Evolutionary conservation across 2,797 vertebrate genomes (phyloP).

Genomic region (Tangara arthus): DNA sequence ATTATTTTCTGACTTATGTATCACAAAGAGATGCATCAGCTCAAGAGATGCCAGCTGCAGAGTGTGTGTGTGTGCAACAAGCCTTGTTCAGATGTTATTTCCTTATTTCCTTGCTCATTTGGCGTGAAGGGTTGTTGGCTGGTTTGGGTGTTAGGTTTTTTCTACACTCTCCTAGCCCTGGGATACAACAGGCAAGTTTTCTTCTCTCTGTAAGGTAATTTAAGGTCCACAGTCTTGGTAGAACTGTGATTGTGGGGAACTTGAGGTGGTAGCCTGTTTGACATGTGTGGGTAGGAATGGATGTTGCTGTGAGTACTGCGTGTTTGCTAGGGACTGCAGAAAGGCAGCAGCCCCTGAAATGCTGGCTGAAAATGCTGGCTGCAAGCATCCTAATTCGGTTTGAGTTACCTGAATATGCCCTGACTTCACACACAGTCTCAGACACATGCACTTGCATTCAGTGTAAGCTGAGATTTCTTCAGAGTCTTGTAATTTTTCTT

Average conservation of each 20-base stretch:
- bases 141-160: neutral
- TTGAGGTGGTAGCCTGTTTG: neutral
- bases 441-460: accelerated
- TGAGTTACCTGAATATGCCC: neutral
- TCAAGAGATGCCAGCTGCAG: slow-evolving; percentile 22
- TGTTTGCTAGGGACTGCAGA: neutral
- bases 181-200: neutral
- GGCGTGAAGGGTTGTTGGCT: neutral
- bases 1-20: neutral
- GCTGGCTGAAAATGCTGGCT: neutral
- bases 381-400: neutral
- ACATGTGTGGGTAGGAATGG: neutral
- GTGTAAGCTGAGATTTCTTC: neutral
- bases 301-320: neutral
- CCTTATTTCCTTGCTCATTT: neutral
- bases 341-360: neutral
- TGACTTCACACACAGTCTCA: neutral
- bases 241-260: neutral
- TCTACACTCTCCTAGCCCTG: neutral
- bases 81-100: slow-evolving; percentile 17
- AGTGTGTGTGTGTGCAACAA: neutral
- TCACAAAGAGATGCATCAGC: neutral
- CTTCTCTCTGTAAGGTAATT: neutral
- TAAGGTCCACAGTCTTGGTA: neutral
- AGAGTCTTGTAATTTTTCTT: neutral